Evolutionary conservation across 2,888 invertebrate genomes (phyloP).

Genomic region (Archaeoteleia sp.): DNA sequence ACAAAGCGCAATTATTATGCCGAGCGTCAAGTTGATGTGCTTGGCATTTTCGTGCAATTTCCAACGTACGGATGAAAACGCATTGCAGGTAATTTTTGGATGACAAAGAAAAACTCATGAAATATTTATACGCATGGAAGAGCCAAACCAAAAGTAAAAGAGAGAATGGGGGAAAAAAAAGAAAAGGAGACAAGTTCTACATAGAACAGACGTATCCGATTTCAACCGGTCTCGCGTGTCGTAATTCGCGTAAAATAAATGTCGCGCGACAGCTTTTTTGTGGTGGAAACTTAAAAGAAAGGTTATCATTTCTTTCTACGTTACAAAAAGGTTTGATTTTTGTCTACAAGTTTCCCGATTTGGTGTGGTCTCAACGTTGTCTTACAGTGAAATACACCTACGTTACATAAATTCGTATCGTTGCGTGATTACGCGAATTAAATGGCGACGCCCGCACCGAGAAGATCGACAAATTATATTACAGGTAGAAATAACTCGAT

Average conservation of each 20-base stretch:
- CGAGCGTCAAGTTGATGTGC: constrained; percentile 38
- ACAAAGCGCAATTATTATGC: constrained; percentile 52
- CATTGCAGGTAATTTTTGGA: constrained; percentile 37
- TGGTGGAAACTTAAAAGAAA: too few species aligned
- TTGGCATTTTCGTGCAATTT: constrained; percentile 41
- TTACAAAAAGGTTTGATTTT: constrained; percentile 44
- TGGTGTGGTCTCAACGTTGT: constrained; percentile 50
- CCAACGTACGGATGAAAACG: constrained; percentile 12
- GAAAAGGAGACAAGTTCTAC: too few species aligned
- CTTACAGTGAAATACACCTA: constrained; percentile 46
- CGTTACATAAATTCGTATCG: constrained; percentile 52
- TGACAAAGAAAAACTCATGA: constrained; percentile 40
- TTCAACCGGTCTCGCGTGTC: too few species aligned
- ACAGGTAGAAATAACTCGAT: constrained; percentile 50
- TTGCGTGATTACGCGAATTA: constrained; percentile 44
- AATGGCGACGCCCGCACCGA: constrained; percentile 53
- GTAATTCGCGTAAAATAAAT: too few species aligned
- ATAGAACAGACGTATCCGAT: too few species aligned
- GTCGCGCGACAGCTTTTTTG: too few species aligned
- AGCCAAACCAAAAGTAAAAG: constrained; percentile 8
- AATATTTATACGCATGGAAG: constrained; percentile 46
- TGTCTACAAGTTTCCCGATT: constrained; percentile 44
- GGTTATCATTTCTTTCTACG: constrained; percentile 23
- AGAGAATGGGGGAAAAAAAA: too few species aligned
- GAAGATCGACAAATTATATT: constrained; percentile 50